phyloP scores from a whole-genome alignment of 2,113 vertebrate genomes.

The Pogonocichla stellata region DNA sequence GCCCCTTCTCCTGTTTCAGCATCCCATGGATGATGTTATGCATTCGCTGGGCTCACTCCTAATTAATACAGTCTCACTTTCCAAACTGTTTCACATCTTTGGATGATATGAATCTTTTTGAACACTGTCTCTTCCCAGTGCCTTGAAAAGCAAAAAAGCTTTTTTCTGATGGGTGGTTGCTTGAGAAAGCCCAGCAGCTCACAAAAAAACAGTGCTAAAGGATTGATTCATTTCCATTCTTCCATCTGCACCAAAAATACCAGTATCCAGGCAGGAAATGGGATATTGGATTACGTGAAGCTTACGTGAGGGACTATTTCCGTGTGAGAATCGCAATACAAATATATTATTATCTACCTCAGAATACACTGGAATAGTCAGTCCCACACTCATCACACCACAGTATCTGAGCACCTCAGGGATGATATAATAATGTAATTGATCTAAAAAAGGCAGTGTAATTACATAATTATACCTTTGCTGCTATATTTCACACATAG shows the following conservation, averaged over 20 bases:
- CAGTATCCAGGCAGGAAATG: not conserved
- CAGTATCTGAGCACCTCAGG: constrained; percentile 25
- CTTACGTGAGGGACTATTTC: not conserved
- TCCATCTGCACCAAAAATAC: not conserved
- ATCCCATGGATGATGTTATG: no score
- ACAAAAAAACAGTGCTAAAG: not conserved
- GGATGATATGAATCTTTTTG: not conserved
- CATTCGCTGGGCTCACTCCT: fast-evolving
- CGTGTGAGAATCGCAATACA: not conserved
- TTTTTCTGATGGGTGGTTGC: not conserved
- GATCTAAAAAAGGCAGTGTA: constrained; percentile 19
- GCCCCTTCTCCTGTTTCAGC: not conserved
- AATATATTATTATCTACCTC: constrained; percentile 11
- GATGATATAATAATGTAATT: constrained; percentile 35
- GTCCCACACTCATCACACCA: not conserved
- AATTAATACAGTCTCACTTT: not conserved
- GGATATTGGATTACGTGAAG: not conserved
- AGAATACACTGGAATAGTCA: constrained; percentile 3
- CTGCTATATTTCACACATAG: constrained; percentile 6
- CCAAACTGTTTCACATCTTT: not conserved
- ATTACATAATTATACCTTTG: constrained; percentile 56
- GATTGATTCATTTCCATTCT: not conserved
- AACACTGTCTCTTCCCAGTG: not conserved
- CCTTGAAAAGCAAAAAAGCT: not conserved
- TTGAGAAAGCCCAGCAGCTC: not conserved